These are phyloP conservation scores for Danio tinwini DNA, from an alignment of 2,797 vertebrate species.

Conservation along the genomic window DNA sequence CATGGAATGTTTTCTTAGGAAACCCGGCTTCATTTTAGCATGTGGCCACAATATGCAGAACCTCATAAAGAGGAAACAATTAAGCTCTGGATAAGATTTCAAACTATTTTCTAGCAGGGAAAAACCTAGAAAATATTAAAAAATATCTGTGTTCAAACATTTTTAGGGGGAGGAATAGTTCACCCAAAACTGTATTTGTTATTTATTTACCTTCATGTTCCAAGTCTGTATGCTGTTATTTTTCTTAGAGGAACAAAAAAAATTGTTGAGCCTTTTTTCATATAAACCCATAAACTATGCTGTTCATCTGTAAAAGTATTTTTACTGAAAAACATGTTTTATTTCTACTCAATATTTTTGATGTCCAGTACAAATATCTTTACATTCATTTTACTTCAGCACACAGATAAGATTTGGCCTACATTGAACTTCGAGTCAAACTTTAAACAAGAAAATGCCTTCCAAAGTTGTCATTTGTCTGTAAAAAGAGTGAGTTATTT, in stretches of 20 bases:
- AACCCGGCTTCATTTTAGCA: background rate
- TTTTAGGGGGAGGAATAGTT: background rate
- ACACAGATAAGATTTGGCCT: background rate
- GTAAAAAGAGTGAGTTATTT: background rate
- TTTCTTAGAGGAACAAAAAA: background rate
- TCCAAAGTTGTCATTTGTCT: background rate
- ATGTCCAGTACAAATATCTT: background rate
- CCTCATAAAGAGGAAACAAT: background rate
- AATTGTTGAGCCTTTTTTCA: background rate
- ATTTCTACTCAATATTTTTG: background rate
- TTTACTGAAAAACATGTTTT: background rate
- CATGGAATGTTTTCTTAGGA: slow-evolving; percentile 18
- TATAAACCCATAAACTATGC: background rate
- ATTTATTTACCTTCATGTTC: background rate
- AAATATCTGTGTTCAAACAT: background rate
- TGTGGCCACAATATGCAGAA: background rate
- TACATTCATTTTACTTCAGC: too few species aligned
- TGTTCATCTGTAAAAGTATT: too few species aligned
- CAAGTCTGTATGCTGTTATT: background rate
- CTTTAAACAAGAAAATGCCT: background rate
- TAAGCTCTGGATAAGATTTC: background rate
- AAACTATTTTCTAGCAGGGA: background rate
- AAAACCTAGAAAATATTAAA: background rate
- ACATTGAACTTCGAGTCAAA: background rate
- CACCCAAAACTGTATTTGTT: background rate